phyloP scores from a whole-genome alignment of 2,888 invertebrate genomes.

The Acrocera orbiculus region DNA sequence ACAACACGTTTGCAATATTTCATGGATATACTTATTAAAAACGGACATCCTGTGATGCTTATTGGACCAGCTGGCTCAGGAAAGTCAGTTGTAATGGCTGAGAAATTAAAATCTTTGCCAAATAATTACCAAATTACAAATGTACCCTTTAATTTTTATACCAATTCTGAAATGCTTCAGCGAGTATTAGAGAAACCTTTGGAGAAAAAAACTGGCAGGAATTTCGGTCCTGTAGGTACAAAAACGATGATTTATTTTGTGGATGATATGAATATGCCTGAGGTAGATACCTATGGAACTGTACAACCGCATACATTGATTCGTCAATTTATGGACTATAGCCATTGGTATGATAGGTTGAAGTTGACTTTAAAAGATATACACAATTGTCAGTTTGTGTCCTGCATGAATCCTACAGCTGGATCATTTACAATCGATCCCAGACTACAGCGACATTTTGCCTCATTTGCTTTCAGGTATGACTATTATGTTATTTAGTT shows the following conservation, averaged over 20 bases:
- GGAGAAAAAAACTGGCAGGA: conserved; percentile 88
- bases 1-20: conserved; percentile 77
- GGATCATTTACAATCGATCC: conserved; percentile 90
- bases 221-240: conserved; percentile 84
- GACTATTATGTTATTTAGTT: too few species aligned
- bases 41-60: conserved; percentile 72
- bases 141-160: conserved; percentile 90
- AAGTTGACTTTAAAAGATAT: conserved; percentile 80
- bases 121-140: conserved; percentile 69
- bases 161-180: conserved; percentile 82
- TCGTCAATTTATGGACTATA: conserved; percentile 83
- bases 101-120: conserved; percentile 55
- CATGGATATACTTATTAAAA: conserved; percentile 63
- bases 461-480: conserved; percentile 68
- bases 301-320: conserved; percentile 90
- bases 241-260: conserved; percentile 86
- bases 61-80: conserved; percentile 82
- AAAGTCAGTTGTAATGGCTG: conserved; percentile 78
- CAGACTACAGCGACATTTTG: conserved; percentile 72
- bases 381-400: conserved; percentile 82
- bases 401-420: conserved; percentile 93
- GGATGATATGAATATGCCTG: conserved; percentile 95
- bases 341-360: conserved; percentile 85
- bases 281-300: conserved; percentile 85
- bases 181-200: conserved; percentile 74